Evolutionary conservation across 2,888 invertebrate species (phyloP).

Genomic region (Synergus umbraculus): DNA sequence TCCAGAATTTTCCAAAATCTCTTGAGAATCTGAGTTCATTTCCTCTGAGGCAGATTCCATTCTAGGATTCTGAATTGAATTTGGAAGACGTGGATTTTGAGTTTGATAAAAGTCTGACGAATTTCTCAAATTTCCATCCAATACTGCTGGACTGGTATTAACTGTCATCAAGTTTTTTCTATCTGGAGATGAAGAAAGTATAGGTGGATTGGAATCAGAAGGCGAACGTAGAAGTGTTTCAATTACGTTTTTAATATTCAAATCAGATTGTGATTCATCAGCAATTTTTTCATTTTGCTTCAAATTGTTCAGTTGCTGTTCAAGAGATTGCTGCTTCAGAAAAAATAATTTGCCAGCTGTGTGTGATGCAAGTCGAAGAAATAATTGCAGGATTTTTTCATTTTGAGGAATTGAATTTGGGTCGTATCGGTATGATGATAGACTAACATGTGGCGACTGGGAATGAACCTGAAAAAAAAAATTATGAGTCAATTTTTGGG

Average conservation of each 20-base stretch:
- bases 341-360: slow-evolving; percentile 51
- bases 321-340: slow-evolving; percentile 29
- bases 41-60: background rate
- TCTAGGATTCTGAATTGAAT: background rate
- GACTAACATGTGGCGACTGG: slow-evolving; percentile 7
- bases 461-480: slow-evolving; percentile 43
- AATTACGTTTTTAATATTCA: background rate
- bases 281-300: background rate
- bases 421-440: slow-evolving; percentile 46
- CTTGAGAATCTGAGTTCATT: background rate
- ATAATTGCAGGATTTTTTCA: slow-evolving; percentile 53
- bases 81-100: background rate
- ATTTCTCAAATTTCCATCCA: background rate
- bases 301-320: background rate
- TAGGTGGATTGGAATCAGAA: background rate
- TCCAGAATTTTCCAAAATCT: background rate
- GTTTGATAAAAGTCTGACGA: background rate
- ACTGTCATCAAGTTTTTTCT: background rate
- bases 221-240: background rate
- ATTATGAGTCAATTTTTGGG: too few species aligned
- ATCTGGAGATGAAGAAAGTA: background rate
- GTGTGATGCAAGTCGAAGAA: slow-evolving; percentile 50
- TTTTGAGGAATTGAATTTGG: slow-evolving; percentile 54
- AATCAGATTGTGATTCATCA: background rate
- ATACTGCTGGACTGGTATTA: background rate